These are phyloP conservation scores for Athrips mouffetella DNA, from an alignment of 2,888 invertebrate genomes.

Conservation along the genomic window DNA sequence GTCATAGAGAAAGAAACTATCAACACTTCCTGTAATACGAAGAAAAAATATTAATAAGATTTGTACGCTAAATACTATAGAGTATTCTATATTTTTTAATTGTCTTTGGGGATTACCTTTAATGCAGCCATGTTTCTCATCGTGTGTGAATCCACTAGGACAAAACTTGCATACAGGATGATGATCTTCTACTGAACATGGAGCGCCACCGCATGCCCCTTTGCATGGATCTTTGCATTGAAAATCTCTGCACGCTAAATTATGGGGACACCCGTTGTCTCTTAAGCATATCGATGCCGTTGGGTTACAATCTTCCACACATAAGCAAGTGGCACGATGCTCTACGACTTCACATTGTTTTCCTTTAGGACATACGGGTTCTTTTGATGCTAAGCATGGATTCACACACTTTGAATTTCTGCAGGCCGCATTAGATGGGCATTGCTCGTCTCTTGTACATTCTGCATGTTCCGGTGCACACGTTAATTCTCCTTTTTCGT, in stretches of 20 bases:
- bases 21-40: constrained; percentile 77
- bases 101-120: constrained; percentile 86
- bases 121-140: constrained; percentile 95
- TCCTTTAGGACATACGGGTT: constrained; percentile 86
- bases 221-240: constrained; percentile 94
- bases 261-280: constrained; percentile 91
- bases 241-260: constrained; percentile 91
- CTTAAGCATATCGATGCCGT: constrained; percentile 92
- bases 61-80: constrained; percentile 65
- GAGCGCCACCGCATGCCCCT: constrained; percentile 91
- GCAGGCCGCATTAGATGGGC: constrained; percentile 91
- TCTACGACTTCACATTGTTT: constrained; percentile 93
- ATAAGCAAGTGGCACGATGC: constrained; percentile 91
- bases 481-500: constrained; percentile 90
- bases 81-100: constrained; percentile 42
- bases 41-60: constrained; percentile 74
- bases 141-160: constrained; percentile 94
- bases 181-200: constrained; percentile 96
- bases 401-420: constrained; percentile 90
- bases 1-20: constrained; percentile 70
- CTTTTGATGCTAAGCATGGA: constrained; percentile 85
- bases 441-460: constrained; percentile 89
- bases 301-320: constrained; percentile 91
- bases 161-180: constrained; percentile 97
- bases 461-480: constrained; percentile 90